phyloP scores from a whole-genome alignment of 2,888 invertebrate genomes.

The Lobophora halterata region DNA sequence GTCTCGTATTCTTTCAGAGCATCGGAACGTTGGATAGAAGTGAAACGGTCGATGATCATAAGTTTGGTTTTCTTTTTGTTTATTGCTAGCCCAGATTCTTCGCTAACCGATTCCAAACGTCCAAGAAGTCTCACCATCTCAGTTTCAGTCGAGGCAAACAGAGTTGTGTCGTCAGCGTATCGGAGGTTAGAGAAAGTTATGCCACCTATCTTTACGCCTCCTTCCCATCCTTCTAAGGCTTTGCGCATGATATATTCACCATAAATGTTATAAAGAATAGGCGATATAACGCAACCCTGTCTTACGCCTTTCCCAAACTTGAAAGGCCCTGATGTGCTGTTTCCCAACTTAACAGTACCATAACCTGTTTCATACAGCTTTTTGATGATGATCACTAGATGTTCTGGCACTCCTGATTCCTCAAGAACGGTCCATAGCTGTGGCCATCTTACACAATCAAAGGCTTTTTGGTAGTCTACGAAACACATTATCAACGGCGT shows the following conservation, averaged over 20 bases:
- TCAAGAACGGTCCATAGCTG: conserved; percentile 14
- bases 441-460: conserved; percentile 19
- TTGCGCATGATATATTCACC: too few species aligned
- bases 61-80: conserved; percentile 20
- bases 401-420: conserved; percentile 17
- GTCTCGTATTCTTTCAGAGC: too few species aligned
- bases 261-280: not conserved
- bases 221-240: not conserved
- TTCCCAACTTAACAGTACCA: not conserved
- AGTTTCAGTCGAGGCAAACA: conserved; percentile 8
- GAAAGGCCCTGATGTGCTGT: not conserved
- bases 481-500: conserved; percentile 11
- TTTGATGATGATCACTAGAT: conserved; percentile 10
- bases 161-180: conserved; percentile 28
- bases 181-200: conserved; percentile 17
- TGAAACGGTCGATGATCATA: conserved; percentile 1
- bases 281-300: not conserved
- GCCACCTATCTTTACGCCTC: not conserved
- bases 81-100: conserved; percentile 13
- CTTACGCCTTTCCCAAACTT: not conserved
- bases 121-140: conserved; percentile 16
- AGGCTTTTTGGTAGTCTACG: conserved; percentile 23
- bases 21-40: too few species aligned
- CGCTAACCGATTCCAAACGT: conserved; percentile 8
- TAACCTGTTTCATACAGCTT: not conserved